Percentiles rank a stretch among this genome's conserved stretches.
phyloP scores from a whole-genome alignment of 2,888 invertebrate species.

The Papilio protenor region DNA sequence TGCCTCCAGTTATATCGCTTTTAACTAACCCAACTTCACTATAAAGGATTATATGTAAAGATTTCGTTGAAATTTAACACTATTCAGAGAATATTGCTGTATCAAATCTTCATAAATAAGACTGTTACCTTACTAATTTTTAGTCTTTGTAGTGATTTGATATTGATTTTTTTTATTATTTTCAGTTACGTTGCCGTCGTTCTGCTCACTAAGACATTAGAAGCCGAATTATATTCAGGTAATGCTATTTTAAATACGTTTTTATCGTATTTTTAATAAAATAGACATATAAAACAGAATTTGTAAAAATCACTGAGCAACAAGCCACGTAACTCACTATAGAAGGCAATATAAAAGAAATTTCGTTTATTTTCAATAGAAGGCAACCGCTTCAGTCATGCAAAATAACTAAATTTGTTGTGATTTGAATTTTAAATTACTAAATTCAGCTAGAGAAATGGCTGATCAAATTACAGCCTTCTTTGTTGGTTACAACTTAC shows the following conservation, averaged over 20 bases:
- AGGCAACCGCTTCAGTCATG: slow-evolving; percentile 38
- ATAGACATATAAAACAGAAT: not conserved
- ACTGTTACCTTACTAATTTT: not conserved
- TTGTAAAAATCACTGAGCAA: slow-evolving; percentile 37
- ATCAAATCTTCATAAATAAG: not conserved
- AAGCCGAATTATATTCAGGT: slow-evolving; percentile 22
- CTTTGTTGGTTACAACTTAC: slow-evolving; percentile 51
- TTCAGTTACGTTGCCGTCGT: slow-evolving; percentile 52
- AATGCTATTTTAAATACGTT: slow-evolving; percentile 22
- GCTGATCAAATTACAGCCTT: slow-evolving; percentile 49
- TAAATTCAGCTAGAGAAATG: slow-evolving; percentile 43
- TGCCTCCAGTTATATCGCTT: slow-evolving; percentile 26
- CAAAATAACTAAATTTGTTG: slow-evolving; percentile 42
- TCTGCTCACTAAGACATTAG: slow-evolving; percentile 31
- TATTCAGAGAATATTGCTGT: slow-evolving; percentile 48
- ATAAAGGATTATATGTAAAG: slow-evolving; percentile 25
- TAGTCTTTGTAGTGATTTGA: not conserved
- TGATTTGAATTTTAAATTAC: slow-evolving; percentile 44
- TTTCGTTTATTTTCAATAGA: slow-evolving; percentile 11
- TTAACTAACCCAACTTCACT: slow-evolving; percentile 29
- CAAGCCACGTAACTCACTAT: slow-evolving; percentile 37
- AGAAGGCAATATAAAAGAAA: slow-evolving; percentile 33
- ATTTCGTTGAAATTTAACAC: slow-evolving; percentile 19
- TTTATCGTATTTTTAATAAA: not conserved
- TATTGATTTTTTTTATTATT: slow-evolving; percentile 29